These are phyloP conservation scores for Peromyscus nudipes DNA, from an alignment of 2,797 vertebrate species.

Conservation along the genomic window DNA sequence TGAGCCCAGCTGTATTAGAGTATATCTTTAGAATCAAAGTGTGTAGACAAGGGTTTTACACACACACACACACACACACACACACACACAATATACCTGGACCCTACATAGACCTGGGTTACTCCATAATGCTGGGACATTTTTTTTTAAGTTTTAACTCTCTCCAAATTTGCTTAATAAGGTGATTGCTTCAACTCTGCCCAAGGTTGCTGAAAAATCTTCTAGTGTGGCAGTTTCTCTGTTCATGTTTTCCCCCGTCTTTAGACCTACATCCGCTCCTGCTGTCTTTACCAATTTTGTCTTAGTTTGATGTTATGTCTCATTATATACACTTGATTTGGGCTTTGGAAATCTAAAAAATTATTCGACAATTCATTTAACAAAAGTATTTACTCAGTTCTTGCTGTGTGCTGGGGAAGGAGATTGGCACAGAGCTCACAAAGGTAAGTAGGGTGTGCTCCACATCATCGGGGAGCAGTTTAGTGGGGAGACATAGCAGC, in stretches of 20 bases:
- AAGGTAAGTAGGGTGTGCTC: not conserved
- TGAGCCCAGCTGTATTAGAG: not conserved
- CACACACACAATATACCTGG: not conserved
- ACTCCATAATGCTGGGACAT: not conserved
- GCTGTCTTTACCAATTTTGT: not conserved
- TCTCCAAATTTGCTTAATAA: not conserved
- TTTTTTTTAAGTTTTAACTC: not conserved
- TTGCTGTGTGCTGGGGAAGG: not conserved
- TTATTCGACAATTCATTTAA: conserved; percentile 34
- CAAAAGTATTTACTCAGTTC: not conserved
- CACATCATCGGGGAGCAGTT: not conserved
- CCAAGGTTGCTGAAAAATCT: not conserved
- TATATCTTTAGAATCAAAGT: not conserved
- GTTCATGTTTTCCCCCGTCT: not conserved
- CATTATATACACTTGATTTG: not conserved
- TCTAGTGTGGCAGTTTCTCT: not conserved
- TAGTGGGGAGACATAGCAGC: not conserved
- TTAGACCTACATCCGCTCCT: not conserved
- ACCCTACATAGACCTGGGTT: not conserved
- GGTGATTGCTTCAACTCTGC: not conserved
- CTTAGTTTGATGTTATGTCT: not conserved
- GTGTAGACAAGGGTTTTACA: not conserved
- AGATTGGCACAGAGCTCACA: not conserved
- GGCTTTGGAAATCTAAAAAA: not conserved
- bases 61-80: too few relatives aligned